Conservation (phyloP, 2,888 invertebrate species). For the Calliopum simillimum region DNA sequence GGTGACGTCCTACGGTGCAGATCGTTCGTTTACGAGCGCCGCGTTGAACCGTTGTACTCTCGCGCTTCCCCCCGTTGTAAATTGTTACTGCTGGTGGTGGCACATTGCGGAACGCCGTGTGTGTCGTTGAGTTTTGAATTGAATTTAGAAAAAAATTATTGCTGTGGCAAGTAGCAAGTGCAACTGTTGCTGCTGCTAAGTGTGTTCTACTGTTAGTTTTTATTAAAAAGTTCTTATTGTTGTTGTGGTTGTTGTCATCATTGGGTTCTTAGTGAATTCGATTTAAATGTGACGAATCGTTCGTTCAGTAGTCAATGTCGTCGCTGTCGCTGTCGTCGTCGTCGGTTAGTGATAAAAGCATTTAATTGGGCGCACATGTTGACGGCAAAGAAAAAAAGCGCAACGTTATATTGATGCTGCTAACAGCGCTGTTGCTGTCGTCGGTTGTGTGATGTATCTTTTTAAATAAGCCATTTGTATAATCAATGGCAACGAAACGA, state of each 20-base stretch:
- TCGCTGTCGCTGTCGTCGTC: neutral
- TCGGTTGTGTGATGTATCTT: neutral
- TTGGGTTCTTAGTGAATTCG: conserved; percentile 3
- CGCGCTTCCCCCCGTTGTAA: neutral
- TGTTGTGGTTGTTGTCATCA: conserved; percentile 3
- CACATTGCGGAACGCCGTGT: conserved; percentile 20
- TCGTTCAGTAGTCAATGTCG: too few species aligned
- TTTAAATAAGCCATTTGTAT: neutral
- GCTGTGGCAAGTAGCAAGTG: neutral
- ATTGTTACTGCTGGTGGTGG: too few species aligned
- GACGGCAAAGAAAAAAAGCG: neutral
- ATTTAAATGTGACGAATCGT: conserved; percentile 7
- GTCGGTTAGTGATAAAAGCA: conserved; percentile 20
- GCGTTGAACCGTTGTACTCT: neutral
- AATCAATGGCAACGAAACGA: neutral
- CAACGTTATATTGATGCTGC: neutral
- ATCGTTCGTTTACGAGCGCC: conserved; percentile 39
- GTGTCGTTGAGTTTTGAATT: conserved; percentile 26
- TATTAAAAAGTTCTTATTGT: neutral
- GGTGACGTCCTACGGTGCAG: conserved; percentile 51
- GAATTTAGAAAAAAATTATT: conserved; percentile 21
- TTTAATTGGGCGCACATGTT: conserved; percentile 28
- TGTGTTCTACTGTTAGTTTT: too few species aligned
- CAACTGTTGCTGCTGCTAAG: neutral
- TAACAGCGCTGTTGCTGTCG: neutral